A percentile compares a stretch with the other conserved stretches of the same genome.
These are phyloP conservation scores for Trichomalopsis sarcophagae DNA, from an alignment of 1,140 invertebrate species.

Conservation along the genomic window DNA sequence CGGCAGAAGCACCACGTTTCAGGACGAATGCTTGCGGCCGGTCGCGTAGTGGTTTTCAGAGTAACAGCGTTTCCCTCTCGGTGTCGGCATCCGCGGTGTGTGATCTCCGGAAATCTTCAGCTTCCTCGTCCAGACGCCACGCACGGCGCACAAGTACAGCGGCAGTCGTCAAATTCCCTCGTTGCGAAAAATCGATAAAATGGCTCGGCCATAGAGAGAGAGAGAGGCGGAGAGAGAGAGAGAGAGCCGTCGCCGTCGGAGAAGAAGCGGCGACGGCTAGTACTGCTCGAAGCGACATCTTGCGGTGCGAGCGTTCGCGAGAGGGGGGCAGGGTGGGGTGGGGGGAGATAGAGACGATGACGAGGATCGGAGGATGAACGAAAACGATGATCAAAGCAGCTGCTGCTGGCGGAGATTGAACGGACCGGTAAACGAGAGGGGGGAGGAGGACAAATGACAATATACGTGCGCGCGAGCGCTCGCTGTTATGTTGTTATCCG, in stretches of 20 bases:
- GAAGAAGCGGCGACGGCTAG: background rate
- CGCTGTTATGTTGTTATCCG: background rate
- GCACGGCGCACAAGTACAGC: background rate
- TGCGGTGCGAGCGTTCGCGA: background rate
- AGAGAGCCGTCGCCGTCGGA: background rate
- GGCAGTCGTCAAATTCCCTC: background rate
- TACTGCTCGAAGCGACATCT: background rate
- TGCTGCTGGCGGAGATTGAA: background rate
- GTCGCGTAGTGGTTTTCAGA: background rate
- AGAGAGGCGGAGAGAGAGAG: background rate
- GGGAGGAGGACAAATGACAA: too few relatives aligned
- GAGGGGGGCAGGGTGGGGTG: background rate
- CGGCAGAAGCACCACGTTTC: constrained; percentile 2
- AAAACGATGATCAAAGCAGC: background rate
- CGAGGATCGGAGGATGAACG: background rate
- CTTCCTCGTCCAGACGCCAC: background rate
- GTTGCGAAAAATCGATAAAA: constrained; percentile 31
- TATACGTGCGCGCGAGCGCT: too few relatives aligned
- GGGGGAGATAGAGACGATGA: background rate
- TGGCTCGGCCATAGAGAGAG: background rate
- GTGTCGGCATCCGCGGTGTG: background rate
- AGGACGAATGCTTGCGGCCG: constrained; percentile 1
- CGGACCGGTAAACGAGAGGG: background rate
- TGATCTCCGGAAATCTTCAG: background rate
- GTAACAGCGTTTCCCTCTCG: background rate